Evolutionary conservation across 2,113 vertebrate genomes (phyloP).

Genomic region (Stercorarius parasiticus): DNA sequence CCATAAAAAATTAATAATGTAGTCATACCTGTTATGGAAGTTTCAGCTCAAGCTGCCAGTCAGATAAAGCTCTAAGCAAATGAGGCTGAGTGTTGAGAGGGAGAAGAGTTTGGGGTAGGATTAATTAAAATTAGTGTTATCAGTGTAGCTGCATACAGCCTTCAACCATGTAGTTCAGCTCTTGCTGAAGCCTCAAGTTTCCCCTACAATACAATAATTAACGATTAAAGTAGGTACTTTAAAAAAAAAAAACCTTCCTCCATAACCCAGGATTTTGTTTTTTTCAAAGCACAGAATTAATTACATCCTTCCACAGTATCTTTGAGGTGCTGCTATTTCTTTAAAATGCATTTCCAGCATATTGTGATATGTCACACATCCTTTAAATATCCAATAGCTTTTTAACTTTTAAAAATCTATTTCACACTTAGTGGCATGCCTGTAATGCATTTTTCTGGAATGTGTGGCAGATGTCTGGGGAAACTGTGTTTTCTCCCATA

Average conservation of each 20-base stretch:
- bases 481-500: conserved; percentile 66
- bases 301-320: background rate
- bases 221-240: background rate
- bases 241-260: background rate
- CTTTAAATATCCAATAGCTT: conserved; percentile 63
- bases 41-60: background rate
- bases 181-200: background rate
- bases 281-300: conserved; percentile 37
- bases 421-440: conserved; percentile 57
- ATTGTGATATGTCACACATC: conserved; percentile 50
- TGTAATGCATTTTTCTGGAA: conserved; percentile 57
- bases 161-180: background rate
- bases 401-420: conserved; percentile 47
- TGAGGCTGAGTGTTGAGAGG: background rate
- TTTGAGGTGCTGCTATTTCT: conserved; percentile 35
- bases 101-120: background rate
- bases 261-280: background rate
- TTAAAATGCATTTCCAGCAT: conserved; percentile 52
- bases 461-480: conserved; percentile 59
- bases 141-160: background rate
- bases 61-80: conserved; percentile 2
- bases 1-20: background rate
- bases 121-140: conserved; percentile 53
- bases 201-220: background rate
- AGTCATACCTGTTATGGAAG: background rate